Conservation (phyloP, 35 echinoderm and acorn worm genomes). For the Apostichopus californicus region DNA sequence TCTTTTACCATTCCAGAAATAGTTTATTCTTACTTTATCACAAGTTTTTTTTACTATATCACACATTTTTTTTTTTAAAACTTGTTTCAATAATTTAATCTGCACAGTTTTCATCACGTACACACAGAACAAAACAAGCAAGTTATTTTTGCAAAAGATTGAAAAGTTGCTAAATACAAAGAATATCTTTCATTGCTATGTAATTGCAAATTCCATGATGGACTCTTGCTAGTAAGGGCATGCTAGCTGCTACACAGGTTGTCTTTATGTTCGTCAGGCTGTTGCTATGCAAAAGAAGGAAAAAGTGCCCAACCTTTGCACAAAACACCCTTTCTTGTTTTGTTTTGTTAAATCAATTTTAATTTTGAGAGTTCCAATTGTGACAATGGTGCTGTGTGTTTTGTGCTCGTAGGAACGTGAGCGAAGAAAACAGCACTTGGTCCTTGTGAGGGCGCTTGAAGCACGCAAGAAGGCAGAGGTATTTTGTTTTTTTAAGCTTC, state of each 20-base stretch:
- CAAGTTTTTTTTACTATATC: too few relatives aligned
- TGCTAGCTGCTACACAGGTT: neutral
- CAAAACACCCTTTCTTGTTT: slow-evolving; percentile 43
- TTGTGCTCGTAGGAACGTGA: slow-evolving; percentile 76
- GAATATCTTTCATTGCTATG: too few relatives aligned
- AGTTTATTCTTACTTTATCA: too few relatives aligned
- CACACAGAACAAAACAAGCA: too few relatives aligned
- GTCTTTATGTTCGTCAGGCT: slow-evolving; percentile 21
- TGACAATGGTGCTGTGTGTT: slow-evolving; percentile 65
- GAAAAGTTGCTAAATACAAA: too few relatives aligned
- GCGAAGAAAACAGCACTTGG: slow-evolving; percentile 96
- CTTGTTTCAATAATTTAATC: too few relatives aligned
- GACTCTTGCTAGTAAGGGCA: neutral
- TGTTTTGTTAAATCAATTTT: neutral
- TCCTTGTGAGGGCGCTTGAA: slow-evolving; percentile 93
- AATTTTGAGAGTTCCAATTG: slow-evolving; percentile 41
- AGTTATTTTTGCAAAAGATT: too few relatives aligned
- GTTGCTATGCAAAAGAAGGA: neutral
- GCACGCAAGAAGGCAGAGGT: slow-evolving; percentile 99
- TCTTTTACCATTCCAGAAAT: too few relatives aligned
- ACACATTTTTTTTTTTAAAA: too few relatives aligned
- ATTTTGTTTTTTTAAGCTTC: slow-evolving; percentile 49
- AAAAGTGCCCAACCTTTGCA: slow-evolving; percentile 11
- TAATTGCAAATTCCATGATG: neutral
- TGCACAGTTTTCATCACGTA: too few relatives aligned